Evolutionary conservation across 2,113 vertebrate genomes (phyloP).

Genomic region (Ellobius talpinus): DNA sequence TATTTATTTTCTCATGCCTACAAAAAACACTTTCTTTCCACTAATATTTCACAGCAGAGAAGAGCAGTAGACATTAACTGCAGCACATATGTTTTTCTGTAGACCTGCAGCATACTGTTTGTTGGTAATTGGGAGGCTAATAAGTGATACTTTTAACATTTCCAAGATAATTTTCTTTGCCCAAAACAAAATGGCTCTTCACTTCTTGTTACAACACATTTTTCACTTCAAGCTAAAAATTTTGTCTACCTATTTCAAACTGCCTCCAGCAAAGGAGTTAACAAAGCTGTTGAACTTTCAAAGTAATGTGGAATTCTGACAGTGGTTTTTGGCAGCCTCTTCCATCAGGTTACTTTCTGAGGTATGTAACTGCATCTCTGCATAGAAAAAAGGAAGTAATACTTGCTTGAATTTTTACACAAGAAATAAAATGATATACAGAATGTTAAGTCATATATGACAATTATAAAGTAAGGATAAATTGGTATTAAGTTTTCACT

Average conservation of each 20-base stretch:
- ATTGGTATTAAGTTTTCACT: not conserved
- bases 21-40: constrained; percentile 14
- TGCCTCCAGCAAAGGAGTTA: constrained; percentile 67
- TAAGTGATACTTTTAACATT: constrained; percentile 69
- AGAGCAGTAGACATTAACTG: constrained; percentile 59
- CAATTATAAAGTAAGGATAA: not conserved
- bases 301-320: constrained; percentile 59
- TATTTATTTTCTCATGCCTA: constrained; percentile 28
- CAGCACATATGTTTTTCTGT: constrained; percentile 77
- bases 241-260: constrained; percentile 73
- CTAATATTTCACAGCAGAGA: constrained; percentile 33
- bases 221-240: constrained; percentile 72
- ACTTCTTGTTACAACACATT: constrained; percentile 62
- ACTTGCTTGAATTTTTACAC: not conserved
- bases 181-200: constrained; percentile 79
- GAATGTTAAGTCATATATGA: not conserved
- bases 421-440: not conserved
- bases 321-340: constrained; percentile 49
- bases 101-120: constrained; percentile 71
- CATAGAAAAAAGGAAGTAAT: constrained; percentile 46
- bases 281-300: constrained; percentile 64
- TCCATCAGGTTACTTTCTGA: constrained; percentile 40
- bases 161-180: constrained; percentile 68
- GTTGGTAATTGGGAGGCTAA: constrained; percentile 71
- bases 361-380: constrained; percentile 43